Percentiles rank a stretch among this genome's conserved stretches.
phyloP scores from a whole-genome alignment of 64 coral and sea anemone genomes.

The Stichodactyla mertensii region DNA sequence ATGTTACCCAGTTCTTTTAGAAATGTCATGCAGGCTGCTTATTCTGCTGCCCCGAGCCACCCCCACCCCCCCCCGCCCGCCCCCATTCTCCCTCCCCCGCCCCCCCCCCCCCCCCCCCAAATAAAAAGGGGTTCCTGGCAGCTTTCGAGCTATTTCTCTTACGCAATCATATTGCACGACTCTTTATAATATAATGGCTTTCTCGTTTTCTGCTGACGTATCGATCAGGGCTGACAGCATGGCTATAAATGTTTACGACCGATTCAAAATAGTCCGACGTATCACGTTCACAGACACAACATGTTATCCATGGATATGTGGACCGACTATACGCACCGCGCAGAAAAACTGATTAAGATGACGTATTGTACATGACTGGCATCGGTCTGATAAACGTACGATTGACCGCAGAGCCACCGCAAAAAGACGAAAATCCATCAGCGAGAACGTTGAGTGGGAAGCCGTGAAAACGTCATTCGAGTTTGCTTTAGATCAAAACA shows the following conservation, averaged over 20 bases:
- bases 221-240: not conserved
- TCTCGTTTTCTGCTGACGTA: not conserved
- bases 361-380: not conserved
- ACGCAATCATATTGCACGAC: not conserved
- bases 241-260: not conserved
- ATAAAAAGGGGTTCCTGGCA: no score
- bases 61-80: no score
- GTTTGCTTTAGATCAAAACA: not conserved
- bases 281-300: not conserved
- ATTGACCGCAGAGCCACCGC: not conserved
- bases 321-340: no score
- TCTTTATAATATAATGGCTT: not conserved
- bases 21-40: no score
- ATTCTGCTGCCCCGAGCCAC: no score
- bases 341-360: not conserved
- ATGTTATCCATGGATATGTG: no score
- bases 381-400: not conserved
- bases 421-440: not conserved
- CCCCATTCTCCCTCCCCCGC: no score
- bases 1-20: no score
- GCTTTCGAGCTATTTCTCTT: not conserved
- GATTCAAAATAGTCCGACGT: not conserved
- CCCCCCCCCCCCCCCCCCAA: no score
- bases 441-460: not conserved
- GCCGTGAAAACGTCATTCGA: no score